Percentiles rank a stretch among this genome's conserved stretches.
Conservation (phyloP, 2,113 vertebrate species). For the Microtus pennsylvanicus region DNA sequence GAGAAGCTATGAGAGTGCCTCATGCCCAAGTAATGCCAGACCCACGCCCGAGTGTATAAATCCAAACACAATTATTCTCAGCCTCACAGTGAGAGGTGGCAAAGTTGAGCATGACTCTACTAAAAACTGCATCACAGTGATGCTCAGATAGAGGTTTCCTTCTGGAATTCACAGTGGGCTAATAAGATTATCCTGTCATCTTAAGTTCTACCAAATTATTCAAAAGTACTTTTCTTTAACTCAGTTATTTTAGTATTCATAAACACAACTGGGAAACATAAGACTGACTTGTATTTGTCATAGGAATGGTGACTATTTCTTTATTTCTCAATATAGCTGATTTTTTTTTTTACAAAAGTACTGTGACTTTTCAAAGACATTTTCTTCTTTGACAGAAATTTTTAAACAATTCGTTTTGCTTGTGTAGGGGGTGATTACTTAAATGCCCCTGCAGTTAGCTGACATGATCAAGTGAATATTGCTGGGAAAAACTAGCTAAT, state of each 20-base stretch:
- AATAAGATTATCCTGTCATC: slow-evolving; percentile 8
- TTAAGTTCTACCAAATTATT: slow-evolving; percentile 50
- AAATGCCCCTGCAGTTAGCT: slow-evolving; percentile 25
- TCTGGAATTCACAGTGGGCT: background rate
- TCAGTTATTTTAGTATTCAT: slow-evolving; percentile 34
- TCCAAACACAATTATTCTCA: slow-evolving; percentile 80
- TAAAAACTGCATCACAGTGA: slow-evolving; percentile 49
- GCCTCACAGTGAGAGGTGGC: slow-evolving; percentile 63
- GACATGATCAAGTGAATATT: slow-evolving; percentile 32
- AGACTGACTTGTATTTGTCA: slow-evolving; percentile 26
- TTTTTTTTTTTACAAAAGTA: slow-evolving; percentile 52
- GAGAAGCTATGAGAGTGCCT: slow-evolving; percentile 86
- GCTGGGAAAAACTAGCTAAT: slow-evolving; percentile 54
- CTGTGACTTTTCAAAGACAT: slow-evolving; percentile 44
- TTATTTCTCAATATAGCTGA: slow-evolving; percentile 54
- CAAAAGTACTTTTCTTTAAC: slow-evolving; percentile 38
- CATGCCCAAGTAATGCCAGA: slow-evolving; percentile 71
- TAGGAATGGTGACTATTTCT: slow-evolving; percentile 49
- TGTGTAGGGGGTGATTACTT: slow-evolving; percentile 18
- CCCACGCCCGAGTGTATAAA: slow-evolving; percentile 84
- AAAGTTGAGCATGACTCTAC: slow-evolving; percentile 56
- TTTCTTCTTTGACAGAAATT: slow-evolving; percentile 38
- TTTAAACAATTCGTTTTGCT: slow-evolving; percentile 55
- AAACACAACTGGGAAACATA: slow-evolving; percentile 50
- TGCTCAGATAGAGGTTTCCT: slow-evolving; percentile 3